Conservation (phyloP, 2,888 invertebrate genomes). For the Glyphotaelius pellucidus region DNA sequence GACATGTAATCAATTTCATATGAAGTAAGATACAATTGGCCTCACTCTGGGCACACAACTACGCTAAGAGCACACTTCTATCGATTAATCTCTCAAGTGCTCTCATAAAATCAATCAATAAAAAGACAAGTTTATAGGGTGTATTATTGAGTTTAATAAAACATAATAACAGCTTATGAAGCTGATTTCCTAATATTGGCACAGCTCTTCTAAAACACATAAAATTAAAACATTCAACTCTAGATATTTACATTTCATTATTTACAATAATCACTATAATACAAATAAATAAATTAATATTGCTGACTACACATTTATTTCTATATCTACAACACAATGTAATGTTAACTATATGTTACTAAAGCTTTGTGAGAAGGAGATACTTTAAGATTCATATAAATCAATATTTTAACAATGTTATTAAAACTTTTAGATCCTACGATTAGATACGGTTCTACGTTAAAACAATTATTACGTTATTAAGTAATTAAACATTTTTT, state of each 20-base stretch:
- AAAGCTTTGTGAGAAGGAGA: conserved; percentile 50
- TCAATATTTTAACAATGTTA: neutral
- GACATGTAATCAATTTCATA: too few relatives aligned
- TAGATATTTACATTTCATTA: conserved; percentile 23
- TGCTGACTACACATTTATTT: conserved; percentile 43
- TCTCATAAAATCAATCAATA: neutral
- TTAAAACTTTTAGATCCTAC: neutral
- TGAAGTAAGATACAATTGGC: neutral
- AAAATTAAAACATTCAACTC: conserved; percentile 20
- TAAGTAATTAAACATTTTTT: neutral
- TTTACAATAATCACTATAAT: conserved; percentile 41
- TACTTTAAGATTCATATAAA: neutral
- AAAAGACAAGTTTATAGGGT: neutral
- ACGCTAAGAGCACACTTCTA: neutral
- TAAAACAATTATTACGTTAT: neutral
- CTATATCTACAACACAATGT: conserved; percentile 16
- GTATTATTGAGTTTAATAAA: conserved; percentile 38
- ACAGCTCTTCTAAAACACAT: conserved; percentile 36
- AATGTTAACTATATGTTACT: conserved; percentile 26
- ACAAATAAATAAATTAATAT: conserved; percentile 47
- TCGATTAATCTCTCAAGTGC: neutral
- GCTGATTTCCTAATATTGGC: conserved; percentile 37
- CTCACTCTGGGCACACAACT: neutral
- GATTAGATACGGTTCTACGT: neutral
- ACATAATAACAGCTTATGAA: conserved; percentile 41